Base-by-base conservation (phyloP, 2,888 invertebrate genomes). In the Mesorhabditis spiculigera region DNA sequence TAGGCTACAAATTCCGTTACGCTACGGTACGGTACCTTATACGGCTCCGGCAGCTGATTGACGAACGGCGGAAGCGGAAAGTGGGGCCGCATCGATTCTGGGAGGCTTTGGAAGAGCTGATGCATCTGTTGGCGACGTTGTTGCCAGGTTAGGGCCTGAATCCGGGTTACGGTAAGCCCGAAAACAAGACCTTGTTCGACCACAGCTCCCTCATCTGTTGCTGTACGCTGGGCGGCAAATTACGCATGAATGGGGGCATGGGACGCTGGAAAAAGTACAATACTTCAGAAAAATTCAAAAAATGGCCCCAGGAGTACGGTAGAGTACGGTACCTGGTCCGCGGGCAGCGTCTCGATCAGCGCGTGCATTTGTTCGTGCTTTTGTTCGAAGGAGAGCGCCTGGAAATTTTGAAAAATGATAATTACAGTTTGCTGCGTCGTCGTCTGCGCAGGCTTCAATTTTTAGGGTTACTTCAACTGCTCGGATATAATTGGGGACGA, bases 191-290 rank as follows among this genome's bases (percentile, higher is more conserved):
- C 58, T 10, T 50, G n/a, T 50, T 50, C 58, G 10, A 10, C 58
- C 58, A 50, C 8, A 50, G 8, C 10, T n/a, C 58, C n/a, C 58
- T 1, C 10, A 50, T n/a, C n/a, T 50, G 58, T 3, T 50, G 10
- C 58, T 50, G 58, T 13, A 50, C 10, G n/a, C 10, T 50, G 58
- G 58, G 58, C n/a, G 58, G n/a, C n/a, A 50, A 50, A n/a, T n/a
- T 10, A 50, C 58, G 58, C 58, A 50, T 50, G 58, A 50, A 50
- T 50, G 58, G 58, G 58, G 58, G 58, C 58, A 50, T 50, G 10
- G 58, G 58, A 3, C 58, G 58, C 58, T 50, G 13, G 13, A 50
- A 50, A 50, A 50, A 13, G 8, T 10, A 50, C 6, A 13, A 50
- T 50, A 50, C 13, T 50, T 6, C 13, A 10, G 3, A 50, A 50